These are phyloP conservation scores for Vimba vimba DNA, from an alignment of 2,113 vertebrate species.

Conservation along the genomic window DNA sequence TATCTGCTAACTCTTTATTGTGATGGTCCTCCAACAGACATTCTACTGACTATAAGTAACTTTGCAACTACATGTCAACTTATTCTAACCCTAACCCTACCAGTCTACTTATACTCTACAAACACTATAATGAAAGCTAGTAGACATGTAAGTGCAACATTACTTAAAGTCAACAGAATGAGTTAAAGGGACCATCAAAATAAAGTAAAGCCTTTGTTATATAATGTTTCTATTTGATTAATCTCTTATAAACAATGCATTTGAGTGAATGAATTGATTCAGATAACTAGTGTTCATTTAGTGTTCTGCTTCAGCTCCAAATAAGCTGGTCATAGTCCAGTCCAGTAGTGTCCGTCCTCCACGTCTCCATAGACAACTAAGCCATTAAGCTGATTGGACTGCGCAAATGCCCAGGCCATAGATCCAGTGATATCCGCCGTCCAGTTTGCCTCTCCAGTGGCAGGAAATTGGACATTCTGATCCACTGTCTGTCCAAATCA, in stretches of 20 bases:
- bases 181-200: too few species aligned
- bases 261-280: not conserved
- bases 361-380: conserved; percentile 22
- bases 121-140: too few species aligned
- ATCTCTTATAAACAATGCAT: not conserved
- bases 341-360: conserved; percentile 7
- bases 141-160: too few species aligned
- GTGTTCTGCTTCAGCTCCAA: not conserved
- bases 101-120: too few species aligned
- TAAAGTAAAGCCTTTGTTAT: too few species aligned
- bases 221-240: not conserved
- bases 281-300: conserved; percentile 7
- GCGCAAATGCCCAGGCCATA: not conserved
- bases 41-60: too few species aligned
- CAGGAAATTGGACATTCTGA: conserved; percentile 24
- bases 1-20: too few species aligned
- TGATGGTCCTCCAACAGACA: too few species aligned
- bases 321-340: conserved; percentile 7
- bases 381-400: conserved; percentile 27
- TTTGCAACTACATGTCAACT: too few species aligned
- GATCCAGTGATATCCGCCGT: conserved; percentile 12
- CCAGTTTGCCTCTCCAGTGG: not conserved
- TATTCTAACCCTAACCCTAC: too few species aligned
- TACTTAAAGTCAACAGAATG: too few species aligned
- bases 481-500: conserved; percentile 28